These are phyloP conservation scores for Formicarius rufipectus DNA, from an alignment of 2,113 vertebrate genomes.

Conservation along the genomic window DNA sequence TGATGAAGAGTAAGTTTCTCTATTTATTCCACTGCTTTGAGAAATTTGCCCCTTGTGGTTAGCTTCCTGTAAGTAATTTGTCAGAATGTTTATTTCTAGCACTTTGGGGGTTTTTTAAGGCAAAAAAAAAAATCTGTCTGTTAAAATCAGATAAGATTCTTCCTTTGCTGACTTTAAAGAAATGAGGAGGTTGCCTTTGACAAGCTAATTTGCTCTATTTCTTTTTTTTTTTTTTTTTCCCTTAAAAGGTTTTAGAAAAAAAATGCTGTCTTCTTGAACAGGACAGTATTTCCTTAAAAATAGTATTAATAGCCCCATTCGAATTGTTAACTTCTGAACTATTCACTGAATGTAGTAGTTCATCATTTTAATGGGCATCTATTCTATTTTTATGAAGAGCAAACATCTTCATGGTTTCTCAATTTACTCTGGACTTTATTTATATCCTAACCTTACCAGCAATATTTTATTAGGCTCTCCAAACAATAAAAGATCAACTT, in stretches of 20 bases:
- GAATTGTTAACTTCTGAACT: neutral
- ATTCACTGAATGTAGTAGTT: neutral
- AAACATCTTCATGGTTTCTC: neutral
- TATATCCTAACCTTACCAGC: neutral
- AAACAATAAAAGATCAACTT: neutral
- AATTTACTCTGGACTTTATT: neutral
- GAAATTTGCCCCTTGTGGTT: neutral
- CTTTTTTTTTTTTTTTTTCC: neutral
- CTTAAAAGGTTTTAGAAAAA: neutral
- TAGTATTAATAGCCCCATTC: neutral
- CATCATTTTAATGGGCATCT: neutral
- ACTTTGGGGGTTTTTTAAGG: neutral
- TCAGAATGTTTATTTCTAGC: constrained; percentile 1
- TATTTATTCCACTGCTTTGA: neutral
- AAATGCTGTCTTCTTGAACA: neutral
- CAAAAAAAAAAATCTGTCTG: neutral
- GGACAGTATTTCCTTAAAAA: neutral
- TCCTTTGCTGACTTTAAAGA: neutral
- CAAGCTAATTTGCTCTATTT: neutral
- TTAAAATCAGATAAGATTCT: neutral
- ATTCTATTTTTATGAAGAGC: neutral
- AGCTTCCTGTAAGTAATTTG: neutral
- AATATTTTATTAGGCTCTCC: neutral
- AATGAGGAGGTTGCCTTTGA: neutral
- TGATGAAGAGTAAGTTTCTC: neutral